Evolutionary conservation across 2,797 vertebrate species (phyloP).

Genomic region (Microctenopoma lineatum): DNA sequence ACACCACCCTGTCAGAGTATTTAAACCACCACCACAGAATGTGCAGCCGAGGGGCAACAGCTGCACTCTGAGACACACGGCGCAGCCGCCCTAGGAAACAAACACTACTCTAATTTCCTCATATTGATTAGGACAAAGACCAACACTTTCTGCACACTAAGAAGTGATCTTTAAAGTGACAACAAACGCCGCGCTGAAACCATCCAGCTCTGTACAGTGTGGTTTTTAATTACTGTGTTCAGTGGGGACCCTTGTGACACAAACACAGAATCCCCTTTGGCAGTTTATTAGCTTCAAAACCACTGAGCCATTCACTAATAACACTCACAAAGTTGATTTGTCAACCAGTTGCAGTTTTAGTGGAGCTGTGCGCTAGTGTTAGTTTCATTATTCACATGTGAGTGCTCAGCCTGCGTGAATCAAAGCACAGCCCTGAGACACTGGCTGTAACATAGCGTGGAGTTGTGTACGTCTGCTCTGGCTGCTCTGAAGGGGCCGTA

Average conservation of each 20-base stretch:
- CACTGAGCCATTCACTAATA: conserved; percentile 48
- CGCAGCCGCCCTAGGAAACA: conserved; percentile 39
- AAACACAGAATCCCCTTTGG: conserved; percentile 51
- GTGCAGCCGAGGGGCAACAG: conserved; percentile 48
- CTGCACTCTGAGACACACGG: conserved; percentile 33
- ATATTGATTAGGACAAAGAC: conserved; percentile 34
- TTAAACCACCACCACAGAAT: conserved; percentile 48
- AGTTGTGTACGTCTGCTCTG: conserved; percentile 22
- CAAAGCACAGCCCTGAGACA: conserved; percentile 55
- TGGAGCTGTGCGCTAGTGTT: conserved; percentile 39
- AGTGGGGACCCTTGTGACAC: conserved; percentile 61
- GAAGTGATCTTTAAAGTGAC: conserved; percentile 34
- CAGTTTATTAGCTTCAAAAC: conserved; percentile 67
- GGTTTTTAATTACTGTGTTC: conserved; percentile 56
- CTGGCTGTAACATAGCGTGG: conserved; percentile 1
- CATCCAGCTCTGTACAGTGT: conserved; percentile 35
- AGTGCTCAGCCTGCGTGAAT: conserved; percentile 36
- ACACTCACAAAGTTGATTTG: conserved; percentile 56
- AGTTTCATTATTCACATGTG: conserved; percentile 64
- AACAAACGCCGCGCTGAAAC: conserved; percentile 47
- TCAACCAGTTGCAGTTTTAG: conserved; percentile 50
- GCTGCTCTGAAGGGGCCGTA: conserved; percentile 8
- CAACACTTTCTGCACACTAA: conserved; percentile 1
- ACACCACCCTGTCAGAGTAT: conserved; percentile 65
- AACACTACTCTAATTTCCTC: conserved; percentile 43